A percentile compares a stretch with the other conserved stretches of the same genome.
Conservation (phyloP, 2,113 vertebrate species). For the Halichoerus grypus region DNA sequence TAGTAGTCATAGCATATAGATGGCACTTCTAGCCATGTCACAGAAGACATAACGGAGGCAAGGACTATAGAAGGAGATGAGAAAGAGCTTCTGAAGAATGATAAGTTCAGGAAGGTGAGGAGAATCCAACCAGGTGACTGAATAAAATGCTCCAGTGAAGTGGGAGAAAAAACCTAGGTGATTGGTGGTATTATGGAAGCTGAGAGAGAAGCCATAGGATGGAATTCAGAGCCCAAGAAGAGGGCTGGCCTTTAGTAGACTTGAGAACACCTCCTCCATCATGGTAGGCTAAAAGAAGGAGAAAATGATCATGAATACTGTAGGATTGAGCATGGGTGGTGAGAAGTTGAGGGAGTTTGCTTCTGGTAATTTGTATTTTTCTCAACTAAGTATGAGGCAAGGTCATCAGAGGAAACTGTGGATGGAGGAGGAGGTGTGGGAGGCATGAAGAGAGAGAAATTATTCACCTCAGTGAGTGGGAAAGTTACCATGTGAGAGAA, state of each 20-base stretch:
- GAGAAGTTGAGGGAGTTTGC: background rate
- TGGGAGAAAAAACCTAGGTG: background rate
- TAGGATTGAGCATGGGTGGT: background rate
- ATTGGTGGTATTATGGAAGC: background rate
- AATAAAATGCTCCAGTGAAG: background rate
- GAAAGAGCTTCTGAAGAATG: background rate
- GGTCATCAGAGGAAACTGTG: conserved; percentile 14
- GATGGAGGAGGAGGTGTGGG: background rate
- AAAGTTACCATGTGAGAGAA: background rate
- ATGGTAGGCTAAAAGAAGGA: background rate
- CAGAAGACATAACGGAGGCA: background rate
- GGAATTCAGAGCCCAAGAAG: background rate
- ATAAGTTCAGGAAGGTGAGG: background rate
- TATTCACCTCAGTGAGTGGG: background rate
- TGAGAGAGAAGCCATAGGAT: background rate
- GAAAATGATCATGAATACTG: background rate
- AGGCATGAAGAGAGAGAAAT: background rate
- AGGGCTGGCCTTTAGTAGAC: background rate
- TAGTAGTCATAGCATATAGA: background rate
- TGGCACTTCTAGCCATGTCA: background rate
- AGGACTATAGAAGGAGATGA: background rate
- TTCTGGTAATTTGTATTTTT: conserved; percentile 22
- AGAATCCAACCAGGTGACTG: background rate
- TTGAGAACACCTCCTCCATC: background rate
- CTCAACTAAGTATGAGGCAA: conserved; percentile 17